Evolutionary conservation across 2,888 invertebrate genomes (phyloP).

Genomic region (Campoplex nolae): DNA sequence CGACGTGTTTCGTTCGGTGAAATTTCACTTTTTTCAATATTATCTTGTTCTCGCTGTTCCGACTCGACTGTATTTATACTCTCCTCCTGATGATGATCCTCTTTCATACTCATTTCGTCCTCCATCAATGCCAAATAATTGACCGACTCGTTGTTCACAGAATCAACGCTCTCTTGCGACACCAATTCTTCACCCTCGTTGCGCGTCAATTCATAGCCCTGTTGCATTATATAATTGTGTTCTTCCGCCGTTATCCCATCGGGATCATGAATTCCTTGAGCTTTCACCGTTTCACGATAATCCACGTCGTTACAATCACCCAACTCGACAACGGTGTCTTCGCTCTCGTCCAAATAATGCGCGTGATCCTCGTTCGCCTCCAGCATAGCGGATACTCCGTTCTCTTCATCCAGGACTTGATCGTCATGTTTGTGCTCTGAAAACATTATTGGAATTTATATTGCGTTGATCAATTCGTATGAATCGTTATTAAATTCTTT

Average conservation of each 20-base stretch:
- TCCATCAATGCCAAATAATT: constrained; percentile 68
- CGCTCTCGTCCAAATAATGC: constrained; percentile 51
- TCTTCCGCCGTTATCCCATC: constrained; percentile 75
- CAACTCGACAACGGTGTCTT: constrained; percentile 45
- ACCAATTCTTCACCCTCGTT: constrained; percentile 66
- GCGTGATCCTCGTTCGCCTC: constrained; percentile 33
- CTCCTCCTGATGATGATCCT: constrained; percentile 4
- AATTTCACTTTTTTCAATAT: constrained; percentile 20
- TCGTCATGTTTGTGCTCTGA: constrained; percentile 39
- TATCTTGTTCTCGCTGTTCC: constrained; percentile 31
- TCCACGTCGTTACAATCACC: constrained; percentile 51
- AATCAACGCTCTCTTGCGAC: constrained; percentile 64
- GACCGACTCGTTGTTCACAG: constrained; percentile 63
- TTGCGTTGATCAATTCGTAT: not conserved
- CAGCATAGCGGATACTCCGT: constrained; percentile 47
- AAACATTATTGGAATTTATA: not conserved
- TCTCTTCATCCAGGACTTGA: constrained; percentile 13
- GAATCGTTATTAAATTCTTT: too few relatives aligned
- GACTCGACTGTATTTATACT: constrained; percentile 36
- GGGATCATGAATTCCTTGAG: constrained; percentile 52
- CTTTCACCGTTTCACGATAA: constrained; percentile 56
- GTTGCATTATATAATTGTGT: constrained; percentile 78
- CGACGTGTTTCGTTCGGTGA: constrained; percentile 73
- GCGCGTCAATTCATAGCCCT: constrained; percentile 70
- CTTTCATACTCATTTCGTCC: constrained; percentile 58